Evolutionary conservation across 2,797 vertebrate genomes (phyloP).

Genomic region (Hylomyscus alleni): DNA sequence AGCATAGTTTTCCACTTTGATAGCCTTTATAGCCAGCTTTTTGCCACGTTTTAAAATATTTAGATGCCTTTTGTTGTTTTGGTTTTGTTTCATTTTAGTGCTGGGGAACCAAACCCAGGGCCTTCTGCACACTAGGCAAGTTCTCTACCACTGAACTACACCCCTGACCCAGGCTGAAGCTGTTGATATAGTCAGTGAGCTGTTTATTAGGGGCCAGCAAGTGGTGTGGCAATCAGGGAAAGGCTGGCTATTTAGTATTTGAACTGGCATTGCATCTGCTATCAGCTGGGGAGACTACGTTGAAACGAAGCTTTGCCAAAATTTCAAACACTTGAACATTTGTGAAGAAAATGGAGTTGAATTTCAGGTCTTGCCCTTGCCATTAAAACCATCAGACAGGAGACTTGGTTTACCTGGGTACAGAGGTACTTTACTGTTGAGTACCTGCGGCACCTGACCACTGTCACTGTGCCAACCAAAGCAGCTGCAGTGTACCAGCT

Average conservation of each 20-base stretch:
- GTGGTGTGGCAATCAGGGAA: neutral
- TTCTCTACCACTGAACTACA: neutral
- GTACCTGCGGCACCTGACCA: slow-evolving; percentile 60
- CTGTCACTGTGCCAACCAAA: slow-evolving; percentile 86
- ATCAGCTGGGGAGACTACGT: neutral
- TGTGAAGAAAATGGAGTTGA: slow-evolving; percentile 57
- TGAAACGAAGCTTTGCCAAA: slow-evolving; percentile 68
- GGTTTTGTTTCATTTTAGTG: neutral
- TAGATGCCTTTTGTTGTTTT: neutral
- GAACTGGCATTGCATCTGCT: slow-evolving; percentile 22
- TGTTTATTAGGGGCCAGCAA: neutral
- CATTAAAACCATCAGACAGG: slow-evolving; percentile 47
- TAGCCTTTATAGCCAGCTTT: slow-evolving; percentile 59
- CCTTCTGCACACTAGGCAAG: neutral
- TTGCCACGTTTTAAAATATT: slow-evolving; percentile 29
- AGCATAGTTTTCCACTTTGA: slow-evolving; percentile 55
- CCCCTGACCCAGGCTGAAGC: neutral
- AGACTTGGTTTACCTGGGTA: slow-evolving; percentile 46
- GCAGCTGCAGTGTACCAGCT: slow-evolving; percentile 77
- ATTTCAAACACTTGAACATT: slow-evolving; percentile 66
- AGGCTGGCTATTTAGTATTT: slow-evolving; percentile 66
- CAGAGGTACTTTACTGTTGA: slow-evolving; percentile 46
- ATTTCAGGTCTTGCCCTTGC: slow-evolving; percentile 63
- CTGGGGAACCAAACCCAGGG: neutral
- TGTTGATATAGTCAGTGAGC: neutral